Evolutionary conservation across 2,888 invertebrate species (phyloP).

Genomic region (Clostera curtula): DNA sequence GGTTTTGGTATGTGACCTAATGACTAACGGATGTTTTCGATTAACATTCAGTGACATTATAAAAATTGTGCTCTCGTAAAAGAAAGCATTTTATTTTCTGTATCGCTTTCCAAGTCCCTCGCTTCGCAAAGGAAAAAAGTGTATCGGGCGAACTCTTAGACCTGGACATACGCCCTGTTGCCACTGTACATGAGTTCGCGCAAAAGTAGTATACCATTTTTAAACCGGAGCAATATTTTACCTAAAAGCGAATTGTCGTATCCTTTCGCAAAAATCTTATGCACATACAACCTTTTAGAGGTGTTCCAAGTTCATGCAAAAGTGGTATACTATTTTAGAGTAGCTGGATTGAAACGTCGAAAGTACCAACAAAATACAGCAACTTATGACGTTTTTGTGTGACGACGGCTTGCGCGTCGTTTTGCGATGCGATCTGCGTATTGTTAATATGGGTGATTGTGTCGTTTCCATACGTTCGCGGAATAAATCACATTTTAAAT

Average conservation of each 20-base stretch:
- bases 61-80: constrained; percentile 35
- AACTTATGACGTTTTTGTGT: constrained; percentile 17
- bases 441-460: constrained; percentile 18
- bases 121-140: constrained; percentile 12
- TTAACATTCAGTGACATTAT: constrained; percentile 12
- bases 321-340: constrained; percentile 55
- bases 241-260: constrained; percentile 25
- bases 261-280: constrained; percentile 24
- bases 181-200: constrained; percentile 7
- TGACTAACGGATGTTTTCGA: too few species aligned
- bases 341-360: constrained; percentile 25
- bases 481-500: constrained; percentile 12
- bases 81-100: constrained; percentile 28
- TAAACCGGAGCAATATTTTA: constrained; percentile 34
- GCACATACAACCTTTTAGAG: constrained; percentile 30
- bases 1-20: too few species aligned
- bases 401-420: constrained; percentile 3
- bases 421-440: constrained; percentile 17
- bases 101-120: constrained; percentile 34
- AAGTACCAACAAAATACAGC: constrained; percentile 14
- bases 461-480: constrained; percentile 11
- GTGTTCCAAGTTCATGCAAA: constrained; percentile 26
- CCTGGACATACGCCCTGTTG: constrained; percentile 28
- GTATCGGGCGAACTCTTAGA: background rate
- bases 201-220: constrained; percentile 52